Evolutionary conservation across 2,797 vertebrate species (phyloP).

Genomic region (Gallinago nigripennis): DNA sequence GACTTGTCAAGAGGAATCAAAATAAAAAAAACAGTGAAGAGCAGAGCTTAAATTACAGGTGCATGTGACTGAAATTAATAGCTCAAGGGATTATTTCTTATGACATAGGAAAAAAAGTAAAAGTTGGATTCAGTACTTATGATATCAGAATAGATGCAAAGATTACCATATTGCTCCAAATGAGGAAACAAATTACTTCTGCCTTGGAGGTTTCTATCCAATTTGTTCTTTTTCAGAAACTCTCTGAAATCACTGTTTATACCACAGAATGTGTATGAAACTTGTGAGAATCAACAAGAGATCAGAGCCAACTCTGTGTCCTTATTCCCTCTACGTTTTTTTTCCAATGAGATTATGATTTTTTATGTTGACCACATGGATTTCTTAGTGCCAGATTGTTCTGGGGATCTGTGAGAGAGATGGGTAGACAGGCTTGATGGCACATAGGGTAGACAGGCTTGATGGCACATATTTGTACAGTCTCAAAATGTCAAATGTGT

Average conservation of each 20-base stretch:
- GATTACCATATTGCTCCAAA: neutral
- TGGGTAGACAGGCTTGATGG: neutral
- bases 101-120: neutral
- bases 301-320: neutral
- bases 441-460: neutral
- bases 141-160: neutral
- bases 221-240: neutral
- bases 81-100: neutral
- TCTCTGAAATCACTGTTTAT: neutral
- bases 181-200: neutral
- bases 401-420: neutral
- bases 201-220: neutral
- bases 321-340: neutral
- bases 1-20: neutral
- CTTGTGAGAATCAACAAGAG: neutral
- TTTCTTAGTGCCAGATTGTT: neutral
- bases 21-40: neutral
- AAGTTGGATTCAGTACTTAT: neutral
- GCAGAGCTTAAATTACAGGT: neutral
- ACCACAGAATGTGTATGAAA: neutral
- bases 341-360: neutral
- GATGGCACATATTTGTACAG: neutral
- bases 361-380: neutral
- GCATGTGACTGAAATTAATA: neutral
- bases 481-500: neutral